Base-by-base conservation (phyloP, 2,888 invertebrate species). In the Eristalis intricaria region DNA sequence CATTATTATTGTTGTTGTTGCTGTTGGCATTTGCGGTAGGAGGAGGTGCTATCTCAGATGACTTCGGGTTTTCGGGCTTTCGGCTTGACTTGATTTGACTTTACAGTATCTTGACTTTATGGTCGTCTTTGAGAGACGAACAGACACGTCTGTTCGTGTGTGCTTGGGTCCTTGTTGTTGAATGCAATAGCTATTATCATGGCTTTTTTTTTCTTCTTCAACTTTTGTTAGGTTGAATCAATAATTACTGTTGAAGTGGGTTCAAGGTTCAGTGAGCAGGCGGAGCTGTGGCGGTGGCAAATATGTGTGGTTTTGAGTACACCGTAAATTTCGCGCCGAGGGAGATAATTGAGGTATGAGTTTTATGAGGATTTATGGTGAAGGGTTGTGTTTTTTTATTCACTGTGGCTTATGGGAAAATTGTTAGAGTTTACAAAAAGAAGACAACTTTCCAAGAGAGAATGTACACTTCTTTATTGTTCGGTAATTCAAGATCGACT, bases 51-150 rank as follows among this genome's bases (percentile, higher is more conserved):
- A 56, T 74, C 74, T 66, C 38, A 70, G 83, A 86, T 83, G 78
- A 65, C 70, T 83, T 79, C 32, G 80, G 83, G 73, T 87, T 87
- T 87, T 84, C 35, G 75, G 87, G 75, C 79, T 83, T 79, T 87
- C 75, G 35, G 69, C 75, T 76, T 84, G 79, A 87, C 76, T 87
- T 87, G 76, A 76, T 63, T 75, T 87, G 79, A 84, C 68, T 84
- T 87, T 83, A 75, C 78, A 84, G 63, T 87, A 79, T 84, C 65
- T 87, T 80, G 87, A 75, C 71, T 81, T 75, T 83, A 79, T 64
- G 66, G 60, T 70, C 74, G 50, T 19, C 50, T 19, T 8, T 50
- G 50, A 19, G 19, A 19, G 19, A n/a, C 19, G 5, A 5, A 19
- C 19, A 5, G 19, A 8, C 8, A 4, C 40, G 35, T 58, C 19